These are phyloP conservation scores for Arbacia lixula DNA, from an alignment of 53 echinoderm and acorn worm genomes.

Conservation along the genomic window DNA sequence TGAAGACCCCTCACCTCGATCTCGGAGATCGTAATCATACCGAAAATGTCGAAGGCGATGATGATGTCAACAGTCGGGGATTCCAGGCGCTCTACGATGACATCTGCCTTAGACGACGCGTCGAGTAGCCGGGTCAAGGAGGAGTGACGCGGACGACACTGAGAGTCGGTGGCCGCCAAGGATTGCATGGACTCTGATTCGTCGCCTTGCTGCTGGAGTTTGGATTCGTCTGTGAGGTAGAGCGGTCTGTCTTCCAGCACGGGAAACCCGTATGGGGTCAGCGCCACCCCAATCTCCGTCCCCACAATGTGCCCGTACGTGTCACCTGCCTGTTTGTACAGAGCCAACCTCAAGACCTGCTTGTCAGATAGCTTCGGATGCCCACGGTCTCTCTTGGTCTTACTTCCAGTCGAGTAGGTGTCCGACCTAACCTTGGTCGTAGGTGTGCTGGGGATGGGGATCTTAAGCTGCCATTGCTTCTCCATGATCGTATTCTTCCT, in stretches of 20 bases:
- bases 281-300: conserved; percentile 3
- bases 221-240: conserved; percentile 15
- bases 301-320: conserved; percentile 28
- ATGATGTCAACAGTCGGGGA: not conserved
- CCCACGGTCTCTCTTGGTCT: too few species aligned
- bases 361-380: too few species aligned
- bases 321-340: conserved; percentile 29
- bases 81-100: too few species aligned
- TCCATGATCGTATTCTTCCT: not conserved
- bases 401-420: too few species aligned
- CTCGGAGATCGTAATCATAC: not conserved
- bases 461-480: too few species aligned
- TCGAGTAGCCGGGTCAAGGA: not conserved
- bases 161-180: not conserved
- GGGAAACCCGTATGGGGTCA: conserved; percentile 40
- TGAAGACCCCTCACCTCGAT: not conserved
- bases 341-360: not conserved
- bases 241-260: not conserved
- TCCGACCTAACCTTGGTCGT: too few species aligned
- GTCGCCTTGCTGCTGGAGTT: not conserved
- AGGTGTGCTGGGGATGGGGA: too few species aligned
- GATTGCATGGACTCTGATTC: not conserved
- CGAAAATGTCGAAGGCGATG: not conserved
- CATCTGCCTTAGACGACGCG: not conserved
- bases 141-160: not conserved